A percentile compares a stretch with the other conserved stretches of the same genome.
These are phyloP conservation scores for Gopherus evgoodei DNA, from an alignment of 2,113 vertebrate genomes.

Conservation along the genomic window DNA sequence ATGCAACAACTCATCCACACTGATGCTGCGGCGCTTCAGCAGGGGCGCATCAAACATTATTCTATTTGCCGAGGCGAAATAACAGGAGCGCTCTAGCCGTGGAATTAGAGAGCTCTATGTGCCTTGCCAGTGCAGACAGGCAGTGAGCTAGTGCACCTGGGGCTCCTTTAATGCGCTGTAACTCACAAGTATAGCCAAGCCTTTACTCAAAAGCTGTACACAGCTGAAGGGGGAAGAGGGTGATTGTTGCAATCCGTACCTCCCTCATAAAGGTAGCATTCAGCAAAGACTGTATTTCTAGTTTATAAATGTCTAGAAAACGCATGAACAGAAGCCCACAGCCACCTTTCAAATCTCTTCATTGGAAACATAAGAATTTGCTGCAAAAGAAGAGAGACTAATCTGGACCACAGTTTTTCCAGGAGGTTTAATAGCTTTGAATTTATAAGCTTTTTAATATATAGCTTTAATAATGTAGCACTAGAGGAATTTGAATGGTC, in stretches of 20 bases:
- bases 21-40: too few relatives aligned
- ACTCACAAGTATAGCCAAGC: background rate
- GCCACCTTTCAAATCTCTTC: background rate
- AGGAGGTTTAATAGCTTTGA: background rate
- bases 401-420: background rate
- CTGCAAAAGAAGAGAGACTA: background rate
- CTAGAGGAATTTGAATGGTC: background rate
- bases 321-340: background rate
- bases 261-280: rapidly evolving
- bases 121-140: too few relatives aligned
- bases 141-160: too few relatives aligned
- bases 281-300: background rate
- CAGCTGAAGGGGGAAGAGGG: background rate
- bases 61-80: too few relatives aligned
- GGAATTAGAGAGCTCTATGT: too few relatives aligned
- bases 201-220: background rate
- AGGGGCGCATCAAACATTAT: too few relatives aligned
- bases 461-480: background rate
- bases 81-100: too few relatives aligned
- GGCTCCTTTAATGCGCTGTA: too few relatives aligned
- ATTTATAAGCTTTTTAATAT: background rate
- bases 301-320: background rate
- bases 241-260: background rate
- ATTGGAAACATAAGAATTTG: background rate
- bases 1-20: too few relatives aligned